phyloP scores from a whole-genome alignment of 2,797 vertebrate genomes.

The Tamandua tetradactyla region DNA sequence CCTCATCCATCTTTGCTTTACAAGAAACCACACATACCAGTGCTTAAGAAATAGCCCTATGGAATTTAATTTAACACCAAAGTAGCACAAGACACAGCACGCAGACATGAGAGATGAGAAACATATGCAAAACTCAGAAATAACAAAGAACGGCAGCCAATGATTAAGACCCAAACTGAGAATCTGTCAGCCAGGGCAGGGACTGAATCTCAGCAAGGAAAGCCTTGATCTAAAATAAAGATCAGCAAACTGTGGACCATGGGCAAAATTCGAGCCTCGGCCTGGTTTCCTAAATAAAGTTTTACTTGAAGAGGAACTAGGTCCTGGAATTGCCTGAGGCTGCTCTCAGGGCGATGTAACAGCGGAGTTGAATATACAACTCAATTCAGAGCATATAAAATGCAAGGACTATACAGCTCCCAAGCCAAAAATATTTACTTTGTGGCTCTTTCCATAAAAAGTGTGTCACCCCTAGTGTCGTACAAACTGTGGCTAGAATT shows the following conservation, averaged over 20 bases:
- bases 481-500: neutral
- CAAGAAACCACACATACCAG: neutral
- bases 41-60: neutral
- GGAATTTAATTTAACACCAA: neutral
- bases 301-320: neutral
- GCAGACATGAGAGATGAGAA: neutral
- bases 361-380: neutral
- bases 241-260: neutral
- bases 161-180: neutral
- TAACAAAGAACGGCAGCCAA: neutral
- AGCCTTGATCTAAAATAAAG: neutral
- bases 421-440: neutral
- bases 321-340: neutral
- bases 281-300: neutral
- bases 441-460: neutral
- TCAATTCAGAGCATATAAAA: too few relatives aligned
- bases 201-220: neutral
- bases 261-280: neutral
- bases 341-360: neutral
- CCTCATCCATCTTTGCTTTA: neutral
- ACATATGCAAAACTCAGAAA: neutral
- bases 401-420: neutral
- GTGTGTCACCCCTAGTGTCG: neutral
- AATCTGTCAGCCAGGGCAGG: neutral
- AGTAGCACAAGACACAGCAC: neutral